Base-by-base conservation (phyloP, 2,888 invertebrate genomes). In the Apodemia mormo region DNA sequence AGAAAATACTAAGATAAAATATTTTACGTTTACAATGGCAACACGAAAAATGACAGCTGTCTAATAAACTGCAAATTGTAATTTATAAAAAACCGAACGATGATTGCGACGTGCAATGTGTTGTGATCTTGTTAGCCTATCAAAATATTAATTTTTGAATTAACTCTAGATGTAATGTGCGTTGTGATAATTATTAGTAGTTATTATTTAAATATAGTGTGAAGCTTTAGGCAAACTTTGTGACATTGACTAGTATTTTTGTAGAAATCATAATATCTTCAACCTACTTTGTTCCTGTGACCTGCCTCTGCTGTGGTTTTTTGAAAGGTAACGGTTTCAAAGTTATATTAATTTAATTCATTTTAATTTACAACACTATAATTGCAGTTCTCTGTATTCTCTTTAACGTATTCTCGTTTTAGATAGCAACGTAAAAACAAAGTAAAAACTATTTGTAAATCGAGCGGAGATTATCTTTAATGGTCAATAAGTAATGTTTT, bases 241-340 rank as follows among this genome's bases (percentile, higher is more conserved):
- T 82, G 82, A 80, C 78, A 78, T 80, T 80, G 78, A 82, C 79
- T 83, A 84, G 83, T 80, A 79, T 82, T 83, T 84, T 81, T 78
- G 77, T 80, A 78, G 77, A 81, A 70, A 81, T 80, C 79, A 82
- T 79, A 80, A 82, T 82, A 79, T 82, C 84, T 30, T 61, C 54
- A 86, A 81, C 84, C 84, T 87, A 88, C 87, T 85, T 90, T 84
- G 88, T 89, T 89, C 87, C 87, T 88, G 88, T 83, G 87, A 87
- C 86, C 85, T 86, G 87, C 79, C 81, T 85, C 78, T 81, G 81
- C 87, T 85, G 87, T 86, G 77, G 86, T 84, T 87, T 88, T 90
- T 88, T 80, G 86, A 90, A 90, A 90, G 90, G 91, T 92, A 92
- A 91, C 90, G 89, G 89, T 85, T 88, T 83, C 78, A 77, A 72